Conservation (phyloP, 2,888 invertebrate species). For the Sphinx pinastri region DNA sequence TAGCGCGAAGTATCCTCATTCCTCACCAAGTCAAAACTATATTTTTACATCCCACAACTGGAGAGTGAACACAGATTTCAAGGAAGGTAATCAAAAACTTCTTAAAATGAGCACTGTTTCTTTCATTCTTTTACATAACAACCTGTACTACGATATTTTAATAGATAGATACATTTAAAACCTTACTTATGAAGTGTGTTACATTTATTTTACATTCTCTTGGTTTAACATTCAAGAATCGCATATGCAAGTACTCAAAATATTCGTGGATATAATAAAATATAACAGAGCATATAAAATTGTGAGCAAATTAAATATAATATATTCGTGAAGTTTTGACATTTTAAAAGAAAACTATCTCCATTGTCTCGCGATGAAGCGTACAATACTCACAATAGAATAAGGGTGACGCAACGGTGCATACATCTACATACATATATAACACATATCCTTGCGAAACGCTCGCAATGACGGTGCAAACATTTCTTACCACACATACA, state of each 20-base stretch:
- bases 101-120: not conserved
- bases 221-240: not conserved
- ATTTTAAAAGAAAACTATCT: not conserved
- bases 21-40: not conserved
- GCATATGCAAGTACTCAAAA: not conserved
- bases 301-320: not conserved
- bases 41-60: no score
- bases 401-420: slow-evolving; percentile 17
- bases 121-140: not conserved
- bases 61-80: not conserved
- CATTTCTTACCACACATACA: slow-evolving; percentile 6
- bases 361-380: slow-evolving; percentile 15
- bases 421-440: slow-evolving; percentile 34
- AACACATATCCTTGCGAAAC: slow-evolving; percentile 25
- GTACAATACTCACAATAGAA: slow-evolving; percentile 22
- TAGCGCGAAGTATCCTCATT: not conserved
- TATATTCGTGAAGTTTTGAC: not conserved
- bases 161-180: not conserved
- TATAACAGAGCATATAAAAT: not conserved
- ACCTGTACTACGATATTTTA: not conserved
- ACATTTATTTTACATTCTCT: not conserved
- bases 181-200: not conserved
- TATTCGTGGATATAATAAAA: not conserved
- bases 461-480: slow-evolving; percentile 21
- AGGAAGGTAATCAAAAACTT: not conserved